A percentile compares a stretch with the other conserved stretches of the same genome.
These are phyloP conservation scores for Phylloscopus trochiloides DNA, from an alignment of 2,113 vertebrate species.

Conservation along the genomic window DNA sequence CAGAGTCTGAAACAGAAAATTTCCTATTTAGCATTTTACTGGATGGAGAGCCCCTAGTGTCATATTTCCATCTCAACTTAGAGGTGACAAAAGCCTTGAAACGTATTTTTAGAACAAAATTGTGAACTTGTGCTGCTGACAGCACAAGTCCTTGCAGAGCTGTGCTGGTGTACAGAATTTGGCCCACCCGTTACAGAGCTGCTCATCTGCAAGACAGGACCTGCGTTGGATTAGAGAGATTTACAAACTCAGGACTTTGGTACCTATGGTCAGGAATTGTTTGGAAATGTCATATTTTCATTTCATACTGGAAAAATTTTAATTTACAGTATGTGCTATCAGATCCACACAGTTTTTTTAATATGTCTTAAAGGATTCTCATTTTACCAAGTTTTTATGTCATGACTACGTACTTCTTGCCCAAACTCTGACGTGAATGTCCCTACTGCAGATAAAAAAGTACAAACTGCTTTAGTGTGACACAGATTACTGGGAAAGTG, in stretches of 20 bases:
- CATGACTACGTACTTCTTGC: fast-evolving
- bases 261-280: neutral
- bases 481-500: neutral
- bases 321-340: neutral
- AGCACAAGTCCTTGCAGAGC: neutral
- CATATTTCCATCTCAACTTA: neutral
- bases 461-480: neutral
- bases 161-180: neutral
- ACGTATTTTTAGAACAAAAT: neutral
- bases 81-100: neutral
- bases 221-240: neutral
- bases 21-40: neutral
- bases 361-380: neutral
- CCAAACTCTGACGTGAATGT: neutral
- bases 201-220: fast-evolving
- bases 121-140: neutral
- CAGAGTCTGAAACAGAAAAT: neutral
- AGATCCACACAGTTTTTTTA: neutral
- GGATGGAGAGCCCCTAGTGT: neutral
- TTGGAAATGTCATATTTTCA: neutral
- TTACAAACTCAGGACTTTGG: neutral
- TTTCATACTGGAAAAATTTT: neutral
- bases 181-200: neutral
- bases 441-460: neutral
- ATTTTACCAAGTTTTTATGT: neutral